Conservation (phyloP, 2,113 vertebrate species). For the Sapajus apella region DNA sequence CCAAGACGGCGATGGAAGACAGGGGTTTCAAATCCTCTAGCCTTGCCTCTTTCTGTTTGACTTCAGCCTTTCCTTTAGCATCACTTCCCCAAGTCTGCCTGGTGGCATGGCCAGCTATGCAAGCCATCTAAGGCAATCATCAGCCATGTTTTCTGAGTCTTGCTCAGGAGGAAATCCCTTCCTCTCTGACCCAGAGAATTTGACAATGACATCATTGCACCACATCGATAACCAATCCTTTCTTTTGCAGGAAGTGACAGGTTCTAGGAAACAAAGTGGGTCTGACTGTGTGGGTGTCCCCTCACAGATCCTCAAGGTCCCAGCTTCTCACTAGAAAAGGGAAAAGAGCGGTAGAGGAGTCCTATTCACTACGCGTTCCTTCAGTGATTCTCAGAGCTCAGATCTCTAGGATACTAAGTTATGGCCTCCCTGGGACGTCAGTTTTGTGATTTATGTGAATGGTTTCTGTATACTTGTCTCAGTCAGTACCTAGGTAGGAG, state of each 20-base stretch:
- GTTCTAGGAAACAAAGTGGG: neutral
- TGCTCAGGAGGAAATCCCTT: slow-evolving; percentile 28
- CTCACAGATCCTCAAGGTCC: neutral
- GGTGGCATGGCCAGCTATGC: neutral
- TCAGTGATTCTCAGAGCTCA: neutral
- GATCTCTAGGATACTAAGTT: neutral
- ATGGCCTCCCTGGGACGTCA: slow-evolving; percentile 38
- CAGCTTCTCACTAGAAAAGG: neutral
- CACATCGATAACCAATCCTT: neutral
- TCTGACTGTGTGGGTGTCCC: neutral
- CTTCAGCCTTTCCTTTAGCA: neutral
- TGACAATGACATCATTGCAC: neutral
- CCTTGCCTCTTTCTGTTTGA: neutral
- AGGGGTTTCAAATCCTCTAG: neutral
- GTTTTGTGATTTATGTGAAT: slow-evolving; percentile 29
- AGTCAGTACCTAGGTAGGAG: neutral
- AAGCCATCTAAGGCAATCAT: neutral
- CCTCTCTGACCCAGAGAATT: neutral
- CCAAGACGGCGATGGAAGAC: neutral
- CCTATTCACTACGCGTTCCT: slow-evolving; percentile 15
- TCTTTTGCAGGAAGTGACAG: slow-evolving; percentile 5
- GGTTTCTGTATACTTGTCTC: neutral
- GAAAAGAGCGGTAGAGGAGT: neutral
- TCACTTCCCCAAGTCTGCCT: neutral
- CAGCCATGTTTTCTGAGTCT: neutral